A percentile compares a stretch with the other conserved stretches of the same genome.
These are phyloP conservation scores for Drosophila anomalata DNA, from an alignment of 2,888 invertebrate genomes.

Conservation along the genomic window DNA sequence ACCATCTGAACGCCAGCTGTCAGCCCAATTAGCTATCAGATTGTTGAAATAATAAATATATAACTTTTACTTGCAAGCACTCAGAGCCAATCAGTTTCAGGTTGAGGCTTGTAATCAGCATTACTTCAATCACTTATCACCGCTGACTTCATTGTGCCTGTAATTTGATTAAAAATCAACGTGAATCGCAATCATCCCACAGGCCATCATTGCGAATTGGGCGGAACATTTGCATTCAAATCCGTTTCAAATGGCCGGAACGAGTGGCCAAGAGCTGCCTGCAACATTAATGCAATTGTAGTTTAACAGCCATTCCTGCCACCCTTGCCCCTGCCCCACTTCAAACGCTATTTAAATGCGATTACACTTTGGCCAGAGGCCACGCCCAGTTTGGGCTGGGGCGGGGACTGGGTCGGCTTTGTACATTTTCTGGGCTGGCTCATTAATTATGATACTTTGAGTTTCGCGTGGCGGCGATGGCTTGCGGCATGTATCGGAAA, in stretches of 20 bases:
- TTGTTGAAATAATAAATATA: not conserved
- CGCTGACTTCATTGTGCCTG: not conserved
- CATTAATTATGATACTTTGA: slow-evolving; percentile 75
- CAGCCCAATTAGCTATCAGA: not conserved
- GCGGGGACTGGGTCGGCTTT: not conserved
- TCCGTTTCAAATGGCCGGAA: slow-evolving; percentile 31
- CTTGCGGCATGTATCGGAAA: slow-evolving; percentile 60
- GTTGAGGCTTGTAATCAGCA: not conserved
- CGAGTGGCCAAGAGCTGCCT: slow-evolving; percentile 26
- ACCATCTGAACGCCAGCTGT: slow-evolving; percentile 1
- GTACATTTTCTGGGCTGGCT: slow-evolving; percentile 35
- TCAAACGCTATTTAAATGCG: slow-evolving; percentile 59
- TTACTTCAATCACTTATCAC: slow-evolving; percentile 13
- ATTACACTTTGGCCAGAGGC: slow-evolving; percentile 47
- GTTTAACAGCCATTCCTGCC: slow-evolving; percentile 22
- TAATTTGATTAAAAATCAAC: not conserved
- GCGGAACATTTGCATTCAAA: slow-evolving; percentile 11
- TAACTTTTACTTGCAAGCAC: not conserved
- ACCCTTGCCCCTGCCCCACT: slow-evolving; percentile 2
- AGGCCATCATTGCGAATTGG: slow-evolving; percentile 15
- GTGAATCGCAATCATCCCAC: not conserved
- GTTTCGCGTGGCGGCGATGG: slow-evolving; percentile 42
- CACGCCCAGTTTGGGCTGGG: slow-evolving; percentile 44
- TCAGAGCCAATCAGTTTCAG: not conserved
- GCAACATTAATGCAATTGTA: slow-evolving; percentile 57